These are phyloP conservation scores for Sminthurides bifidus DNA, from an alignment of 1,140 invertebrate species.

Conservation along the genomic window DNA sequence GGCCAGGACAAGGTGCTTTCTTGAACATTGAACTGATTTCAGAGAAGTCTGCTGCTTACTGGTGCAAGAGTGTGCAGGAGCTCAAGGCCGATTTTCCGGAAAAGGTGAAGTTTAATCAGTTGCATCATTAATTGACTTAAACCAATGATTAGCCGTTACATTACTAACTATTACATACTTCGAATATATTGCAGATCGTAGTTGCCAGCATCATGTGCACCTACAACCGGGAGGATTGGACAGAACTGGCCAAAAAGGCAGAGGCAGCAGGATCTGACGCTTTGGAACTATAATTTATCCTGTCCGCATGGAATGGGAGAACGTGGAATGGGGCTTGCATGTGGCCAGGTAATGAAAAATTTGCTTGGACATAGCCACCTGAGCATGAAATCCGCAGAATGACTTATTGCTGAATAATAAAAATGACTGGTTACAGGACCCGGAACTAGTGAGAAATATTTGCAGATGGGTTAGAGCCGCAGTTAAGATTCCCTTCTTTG, in stretches of 20 bases:
- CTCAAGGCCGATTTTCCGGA: constrained; percentile 83
- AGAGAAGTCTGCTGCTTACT: constrained; percentile 88
- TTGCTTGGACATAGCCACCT: neutral
- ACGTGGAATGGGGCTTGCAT: constrained; percentile 93
- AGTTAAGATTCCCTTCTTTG: constrained; percentile 91
- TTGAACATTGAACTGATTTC: constrained; percentile 97
- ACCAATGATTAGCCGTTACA: neutral
- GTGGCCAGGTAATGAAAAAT: constrained; percentile 55
- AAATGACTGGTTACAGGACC: constrained; percentile 86
- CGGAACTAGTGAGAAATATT: constrained; percentile 74
- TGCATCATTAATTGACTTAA: neutral
- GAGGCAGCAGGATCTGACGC: constrained; percentile 83
- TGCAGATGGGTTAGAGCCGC: constrained; percentile 74
- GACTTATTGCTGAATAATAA: too few relatives aligned
- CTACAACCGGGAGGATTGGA: constrained; percentile 82
- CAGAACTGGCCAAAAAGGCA: constrained; percentile 58
- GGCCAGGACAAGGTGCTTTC: constrained; percentile 88
- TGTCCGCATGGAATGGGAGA: constrained; percentile 99
- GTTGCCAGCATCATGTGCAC: constrained; percentile 96
- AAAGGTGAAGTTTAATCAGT: constrained; percentile 45
- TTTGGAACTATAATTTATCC: constrained; percentile 87
- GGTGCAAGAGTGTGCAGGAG: constrained; percentile 78
- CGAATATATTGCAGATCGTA: constrained; percentile 52
- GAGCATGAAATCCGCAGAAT: too few relatives aligned
- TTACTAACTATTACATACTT: neutral